Percentiles rank a stretch among this genome's conserved stretches.
phyloP scores from a whole-genome alignment of 2,888 invertebrate genomes.

The Copidosoma aretas region DNA sequence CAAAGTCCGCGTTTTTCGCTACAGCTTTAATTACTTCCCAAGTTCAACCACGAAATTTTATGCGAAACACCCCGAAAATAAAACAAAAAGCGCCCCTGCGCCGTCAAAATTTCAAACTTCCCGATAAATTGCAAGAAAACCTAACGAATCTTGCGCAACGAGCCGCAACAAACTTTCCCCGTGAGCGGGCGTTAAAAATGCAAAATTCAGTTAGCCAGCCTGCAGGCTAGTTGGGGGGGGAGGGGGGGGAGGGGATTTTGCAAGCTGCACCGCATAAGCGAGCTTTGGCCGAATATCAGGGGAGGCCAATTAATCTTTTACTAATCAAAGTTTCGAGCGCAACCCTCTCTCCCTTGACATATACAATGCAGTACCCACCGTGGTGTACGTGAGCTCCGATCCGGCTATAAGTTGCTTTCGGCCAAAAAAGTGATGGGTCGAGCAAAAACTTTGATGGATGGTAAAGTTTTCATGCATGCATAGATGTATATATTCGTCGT shows the following conservation, averaged over 20 bases:
- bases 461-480: constrained; percentile 23
- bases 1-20: too few species aligned
- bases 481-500: constrained; percentile 25
- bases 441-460: constrained; percentile 32
- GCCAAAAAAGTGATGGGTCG: constrained; percentile 10
- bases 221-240: too few species aligned
- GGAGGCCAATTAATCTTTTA: constrained; percentile 31
- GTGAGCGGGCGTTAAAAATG: constrained; percentile 17
- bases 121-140: constrained; percentile 1
- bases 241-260: constrained; percentile 3
- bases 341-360: background rate
- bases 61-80: too few species aligned
- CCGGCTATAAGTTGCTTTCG: background rate
- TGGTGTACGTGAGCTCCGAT: too few species aligned
- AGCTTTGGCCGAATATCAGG: background rate
- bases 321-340: constrained; percentile 16
- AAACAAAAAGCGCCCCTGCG: too few species aligned
- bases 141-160: background rate
- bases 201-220: constrained; percentile 18
- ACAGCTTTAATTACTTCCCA: too few species aligned
- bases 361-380: too few species aligned
- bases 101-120: constrained; percentile 1
- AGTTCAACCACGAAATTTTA: too few species aligned
- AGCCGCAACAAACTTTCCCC: constrained; percentile 13
- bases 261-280: background rate